Evolutionary conservation across 1,140 invertebrate genomes (phyloP).

Genomic region (Diabrotica virgifera): DNA sequence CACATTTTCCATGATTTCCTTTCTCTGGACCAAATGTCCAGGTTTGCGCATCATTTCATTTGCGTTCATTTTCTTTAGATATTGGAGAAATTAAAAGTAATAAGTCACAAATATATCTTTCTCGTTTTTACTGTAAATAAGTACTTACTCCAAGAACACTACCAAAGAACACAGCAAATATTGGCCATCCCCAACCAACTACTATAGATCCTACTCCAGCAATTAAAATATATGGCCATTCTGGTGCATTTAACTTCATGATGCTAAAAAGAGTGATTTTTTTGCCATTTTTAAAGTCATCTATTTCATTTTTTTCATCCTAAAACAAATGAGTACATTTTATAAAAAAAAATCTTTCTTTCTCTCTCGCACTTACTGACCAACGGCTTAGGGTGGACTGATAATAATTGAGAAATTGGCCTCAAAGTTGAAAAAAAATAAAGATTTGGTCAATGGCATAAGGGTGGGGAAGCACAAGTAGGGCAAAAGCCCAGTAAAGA

Average conservation of each 20-base stretch:
- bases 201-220: conserved; percentile 69
- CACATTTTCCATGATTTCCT: no score
- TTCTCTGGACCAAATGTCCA: no score
- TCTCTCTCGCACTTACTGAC: not conserved
- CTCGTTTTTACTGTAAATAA: not conserved
- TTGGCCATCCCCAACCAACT: conserved; percentile 73
- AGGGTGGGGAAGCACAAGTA: no score
- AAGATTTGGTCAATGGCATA: no score
- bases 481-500: no score
- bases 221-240: conserved; percentile 71
- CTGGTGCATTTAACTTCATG: conserved; percentile 69
- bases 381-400: no score
- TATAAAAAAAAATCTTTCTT: not conserved
- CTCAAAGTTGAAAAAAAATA: no score
- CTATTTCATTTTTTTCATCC: conserved; percentile 20
- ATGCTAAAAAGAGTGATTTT: conserved; percentile 56
- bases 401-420: no score
- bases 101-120: no score
- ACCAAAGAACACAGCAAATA: conserved; percentile 81
- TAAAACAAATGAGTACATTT: not conserved
- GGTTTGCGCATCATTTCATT: no score
- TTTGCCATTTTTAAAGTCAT: conserved; percentile 22
- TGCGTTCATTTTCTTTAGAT: no score
- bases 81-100: no score
- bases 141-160: conserved; percentile 72